Base-by-base conservation (phyloP, 2,888 invertebrate species). In the Cephus nigrinus region DNA sequence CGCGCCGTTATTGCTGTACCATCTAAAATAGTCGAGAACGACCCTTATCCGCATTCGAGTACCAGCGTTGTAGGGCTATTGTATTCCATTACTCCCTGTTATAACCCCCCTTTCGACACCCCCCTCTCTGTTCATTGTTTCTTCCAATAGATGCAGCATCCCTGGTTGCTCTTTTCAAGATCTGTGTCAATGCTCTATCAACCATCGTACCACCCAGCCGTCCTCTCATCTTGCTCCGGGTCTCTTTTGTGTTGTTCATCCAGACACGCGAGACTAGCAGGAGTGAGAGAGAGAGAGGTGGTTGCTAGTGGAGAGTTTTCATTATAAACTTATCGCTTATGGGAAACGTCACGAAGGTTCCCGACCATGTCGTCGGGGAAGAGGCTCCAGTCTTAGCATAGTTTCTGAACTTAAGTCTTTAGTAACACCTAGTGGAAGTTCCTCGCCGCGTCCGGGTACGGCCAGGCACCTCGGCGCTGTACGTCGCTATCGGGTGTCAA, bases 401-500 rank as follows among this genome's bases (percentile, higher is more conserved):
- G 32, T 30, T 69, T 69, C 31, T 12, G 69, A 69, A 69, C 69
- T 69, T 69, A 32, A 69, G 69, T 69, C 69, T 32, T 69, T 30
- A 69, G 69, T 69, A 32, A 69, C 69, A 32, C 69, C 69, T 30
- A 69, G 69, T 31, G 4, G 30, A 69, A 69, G 69, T 69, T 69
- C 1, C 69, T 40, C 15, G 40, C 1, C 40, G 15, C 12, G 36
- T 40, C 15, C 15, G 40, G 40, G 40, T 15, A 5, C 36, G 40
- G 1, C 4, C 4, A 40, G 40, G 4, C 40, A 40, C 40, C 40
- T 40, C 15, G 40, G 15, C 40, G 40, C 40, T 40, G 30, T 12
- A 30, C 30, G 69, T 69, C 32, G 69, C 69, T 69, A 69, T 69
- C 69, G 69, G 69, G 69, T 69, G 69, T 69, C 69, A 69, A 69